These are phyloP conservation scores for Rhyzopertha dominica DNA, from an alignment of 1,140 invertebrate species.

Conservation along the genomic window DNA sequence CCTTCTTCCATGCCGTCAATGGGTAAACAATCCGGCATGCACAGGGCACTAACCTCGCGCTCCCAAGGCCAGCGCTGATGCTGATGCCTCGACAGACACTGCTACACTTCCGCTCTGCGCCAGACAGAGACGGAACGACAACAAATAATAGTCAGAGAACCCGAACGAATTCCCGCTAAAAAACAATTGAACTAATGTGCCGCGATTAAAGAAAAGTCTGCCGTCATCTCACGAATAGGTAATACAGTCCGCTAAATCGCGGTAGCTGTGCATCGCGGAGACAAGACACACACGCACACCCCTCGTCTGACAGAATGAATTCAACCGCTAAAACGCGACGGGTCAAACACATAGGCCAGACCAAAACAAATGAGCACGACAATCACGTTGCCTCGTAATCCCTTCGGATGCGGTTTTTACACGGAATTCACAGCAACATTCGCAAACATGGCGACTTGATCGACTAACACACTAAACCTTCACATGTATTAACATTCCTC, in stretches of 20 bases:
- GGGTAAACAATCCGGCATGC: conserved; percentile 43
- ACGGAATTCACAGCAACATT: too few species aligned
- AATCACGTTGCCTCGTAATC: too few species aligned
- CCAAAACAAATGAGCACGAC: too few species aligned
- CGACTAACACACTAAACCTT: too few species aligned
- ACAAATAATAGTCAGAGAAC: too few species aligned
- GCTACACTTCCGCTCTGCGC: conserved; percentile 28
- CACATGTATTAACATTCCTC: not conserved
- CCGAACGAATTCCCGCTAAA: too few species aligned
- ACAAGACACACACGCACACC: conserved; percentile 14
- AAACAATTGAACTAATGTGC: conserved; percentile 9
- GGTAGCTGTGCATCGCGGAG: conserved; percentile 8
- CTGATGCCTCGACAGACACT: conserved; percentile 28
- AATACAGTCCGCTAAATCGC: conserved; percentile 7
- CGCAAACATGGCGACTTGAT: too few species aligned
- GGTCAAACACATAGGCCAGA: too few species aligned
- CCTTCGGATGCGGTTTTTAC: too few species aligned
- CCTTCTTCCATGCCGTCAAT: conserved; percentile 25
- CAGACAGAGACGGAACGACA: conserved; percentile 31
- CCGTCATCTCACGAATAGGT: conserved; percentile 2
- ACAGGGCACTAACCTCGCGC: conserved; percentile 41
- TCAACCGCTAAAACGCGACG: too few species aligned
- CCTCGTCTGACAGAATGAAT: conserved; percentile 11
- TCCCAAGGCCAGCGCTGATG: conserved; percentile 38
- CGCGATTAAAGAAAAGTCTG: conserved; percentile 7